Evolutionary conservation across 1,140 invertebrate genomes (phyloP).

Genomic region (Adoxophyes honmai): DNA sequence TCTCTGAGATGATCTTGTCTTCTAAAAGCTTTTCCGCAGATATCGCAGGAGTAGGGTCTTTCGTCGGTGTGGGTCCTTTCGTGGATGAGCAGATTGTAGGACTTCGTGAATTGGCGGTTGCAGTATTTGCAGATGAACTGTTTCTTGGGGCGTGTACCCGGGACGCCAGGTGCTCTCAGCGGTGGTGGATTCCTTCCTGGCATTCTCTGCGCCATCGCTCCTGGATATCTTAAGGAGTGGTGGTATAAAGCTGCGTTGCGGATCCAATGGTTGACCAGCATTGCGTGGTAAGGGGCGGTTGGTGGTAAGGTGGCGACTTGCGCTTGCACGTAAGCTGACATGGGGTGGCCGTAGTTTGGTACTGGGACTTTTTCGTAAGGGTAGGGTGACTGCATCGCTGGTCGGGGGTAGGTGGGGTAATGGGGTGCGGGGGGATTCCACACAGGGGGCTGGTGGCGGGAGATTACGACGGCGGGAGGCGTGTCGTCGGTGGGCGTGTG

Average conservation of each 20-base stretch:
- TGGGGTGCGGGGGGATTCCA: constrained; percentile 45
- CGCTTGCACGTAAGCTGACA: constrained; percentile 68
- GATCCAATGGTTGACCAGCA: constrained; percentile 85
- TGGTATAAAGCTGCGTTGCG: constrained; percentile 83
- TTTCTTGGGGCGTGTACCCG: constrained; percentile 87
- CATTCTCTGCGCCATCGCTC: constrained; percentile 65
- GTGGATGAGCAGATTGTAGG: constrained; percentile 97
- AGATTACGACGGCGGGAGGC: constrained; percentile 55
- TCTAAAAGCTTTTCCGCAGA: constrained; percentile 96
- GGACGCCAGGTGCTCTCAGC: constrained; percentile 76
- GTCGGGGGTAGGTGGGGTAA: constrained; percentile 43
- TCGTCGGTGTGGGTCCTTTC: constrained; percentile 97
- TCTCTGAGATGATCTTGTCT: constrained; percentile 96
- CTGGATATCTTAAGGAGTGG: constrained; percentile 71
- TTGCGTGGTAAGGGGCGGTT: constrained; percentile 67
- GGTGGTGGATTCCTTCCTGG: constrained; percentile 74
- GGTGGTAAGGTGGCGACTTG: constrained; percentile 64
- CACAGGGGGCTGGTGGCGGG: constrained; percentile 55
- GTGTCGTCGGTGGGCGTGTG: constrained; percentile 83
- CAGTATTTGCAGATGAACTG: constrained; percentile 98
- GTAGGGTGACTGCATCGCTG: constrained; percentile 54
- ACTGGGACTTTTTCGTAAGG: constrained; percentile 54
- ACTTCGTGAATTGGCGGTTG: constrained; percentile 96
- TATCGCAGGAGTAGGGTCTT: constrained; percentile 95
- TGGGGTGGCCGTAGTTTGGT: constrained; percentile 46